These are phyloP conservation scores for Drosophila setifemur DNA, from an alignment of 1,140 invertebrate genomes.

Conservation along the genomic window DNA sequence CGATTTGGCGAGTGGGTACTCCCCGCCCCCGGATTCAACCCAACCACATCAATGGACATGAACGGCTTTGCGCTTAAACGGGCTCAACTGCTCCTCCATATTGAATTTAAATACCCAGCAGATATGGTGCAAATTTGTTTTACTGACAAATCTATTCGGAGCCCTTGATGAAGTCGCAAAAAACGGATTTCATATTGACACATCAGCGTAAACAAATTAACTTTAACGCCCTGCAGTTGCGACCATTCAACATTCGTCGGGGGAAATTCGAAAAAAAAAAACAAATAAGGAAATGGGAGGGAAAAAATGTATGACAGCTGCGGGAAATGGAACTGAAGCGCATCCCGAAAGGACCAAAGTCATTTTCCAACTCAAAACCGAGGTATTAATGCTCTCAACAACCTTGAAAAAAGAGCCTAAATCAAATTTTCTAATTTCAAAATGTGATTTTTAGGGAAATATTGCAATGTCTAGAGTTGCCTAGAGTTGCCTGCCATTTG, in stretches of 20 bases:
- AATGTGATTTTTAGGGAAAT: too few relatives aligned
- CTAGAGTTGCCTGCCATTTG: too few relatives aligned
- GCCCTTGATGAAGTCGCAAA: conserved; percentile 33
- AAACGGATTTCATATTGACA: conserved; percentile 35
- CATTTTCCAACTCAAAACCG: neutral
- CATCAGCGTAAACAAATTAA: conserved; percentile 53
- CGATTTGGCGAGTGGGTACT: conserved; percentile 22
- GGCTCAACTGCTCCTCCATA: conserved; percentile 2
- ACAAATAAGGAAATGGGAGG: conserved; percentile 9
- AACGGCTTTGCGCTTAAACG: conserved; percentile 7
- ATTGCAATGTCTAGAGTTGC: too few relatives aligned
- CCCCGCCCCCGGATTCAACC: neutral
- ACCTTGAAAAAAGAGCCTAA: too few relatives aligned
- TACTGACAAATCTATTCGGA: conserved; percentile 38
- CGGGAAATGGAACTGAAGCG: conserved; percentile 4
- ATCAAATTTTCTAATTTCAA: too few relatives aligned
- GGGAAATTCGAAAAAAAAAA: too few relatives aligned
- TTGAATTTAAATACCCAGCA: conserved; percentile 38
- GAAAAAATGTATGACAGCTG: conserved; percentile 27
- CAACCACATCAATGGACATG: conserved; percentile 58
- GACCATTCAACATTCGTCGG: neutral
- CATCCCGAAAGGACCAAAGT: neutral
- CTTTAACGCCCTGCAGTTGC: conserved; percentile 27
- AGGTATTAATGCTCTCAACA: neutral
- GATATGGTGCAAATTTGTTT: conserved; percentile 32